Percentiles rank a stretch among this genome's conserved stretches.
phyloP scores from a whole-genome alignment of 1,140 invertebrate species.

The Tetraneura akinire region DNA sequence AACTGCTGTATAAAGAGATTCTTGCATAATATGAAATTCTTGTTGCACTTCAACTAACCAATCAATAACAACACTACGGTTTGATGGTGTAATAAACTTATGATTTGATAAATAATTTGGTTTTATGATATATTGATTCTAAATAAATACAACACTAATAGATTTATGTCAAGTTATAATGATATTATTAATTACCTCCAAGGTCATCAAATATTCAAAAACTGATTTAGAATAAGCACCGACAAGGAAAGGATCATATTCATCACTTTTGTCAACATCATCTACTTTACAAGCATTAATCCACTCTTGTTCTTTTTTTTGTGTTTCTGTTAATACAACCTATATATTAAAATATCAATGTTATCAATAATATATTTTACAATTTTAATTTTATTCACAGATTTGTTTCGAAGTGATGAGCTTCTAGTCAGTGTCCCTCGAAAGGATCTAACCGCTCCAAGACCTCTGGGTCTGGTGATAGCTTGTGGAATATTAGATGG shows the following conservation, averaged over 20 bases:
- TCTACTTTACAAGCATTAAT: conserved; percentile 61
- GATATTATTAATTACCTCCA: conserved; percentile 64
- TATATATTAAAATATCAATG: not conserved
- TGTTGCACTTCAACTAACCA: conserved; percentile 93
- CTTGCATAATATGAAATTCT: conserved; percentile 83
- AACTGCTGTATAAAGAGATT: conserved; percentile 88
- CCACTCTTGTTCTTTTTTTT: conserved; percentile 55
- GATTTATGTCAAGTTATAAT: not conserved
- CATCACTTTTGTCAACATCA: conserved; percentile 77
- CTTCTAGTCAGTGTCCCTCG: conserved; percentile 22
- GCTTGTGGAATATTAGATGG: conserved; percentile 37
- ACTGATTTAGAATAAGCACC: conserved; percentile 84
- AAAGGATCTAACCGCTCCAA: not conserved
- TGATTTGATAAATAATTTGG: conserved; percentile 69
- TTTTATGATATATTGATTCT: conserved; percentile 65
- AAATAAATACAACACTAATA: not conserved
- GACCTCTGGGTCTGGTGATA: not conserved
- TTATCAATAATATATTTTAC: not conserved
- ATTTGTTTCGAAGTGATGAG: conserved; percentile 35
- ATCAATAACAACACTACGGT: conserved; percentile 86
- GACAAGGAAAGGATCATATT: conserved; percentile 75
- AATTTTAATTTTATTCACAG: not conserved
- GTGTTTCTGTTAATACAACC: conserved; percentile 16
- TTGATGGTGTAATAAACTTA: conserved; percentile 70
- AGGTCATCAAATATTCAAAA: conserved; percentile 72